Evolutionary conservation across 2,113 vertebrate genomes (phyloP).

Genomic region (Lycocorax pyrrhopterus): DNA sequence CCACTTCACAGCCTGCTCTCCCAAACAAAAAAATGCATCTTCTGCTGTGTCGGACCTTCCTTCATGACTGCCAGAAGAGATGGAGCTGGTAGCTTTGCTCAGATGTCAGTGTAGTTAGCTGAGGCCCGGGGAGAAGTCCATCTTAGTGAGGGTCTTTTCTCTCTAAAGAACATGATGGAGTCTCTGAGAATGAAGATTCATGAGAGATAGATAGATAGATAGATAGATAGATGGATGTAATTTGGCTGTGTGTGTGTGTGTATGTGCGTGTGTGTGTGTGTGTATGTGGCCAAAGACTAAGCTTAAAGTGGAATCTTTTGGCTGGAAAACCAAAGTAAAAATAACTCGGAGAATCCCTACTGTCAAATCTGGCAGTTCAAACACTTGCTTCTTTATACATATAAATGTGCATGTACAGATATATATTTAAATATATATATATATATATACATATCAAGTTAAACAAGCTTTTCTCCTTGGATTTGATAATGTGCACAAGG

Average conservation of each 20-base stretch:
- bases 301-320: neutral
- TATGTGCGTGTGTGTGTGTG: neutral
- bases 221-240: neutral
- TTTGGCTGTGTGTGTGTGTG: neutral
- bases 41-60: neutral
- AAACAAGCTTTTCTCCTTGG: neutral
- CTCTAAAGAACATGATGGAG: neutral
- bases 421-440: too few relatives aligned
- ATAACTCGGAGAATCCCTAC: neutral
- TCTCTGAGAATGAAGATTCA: neutral
- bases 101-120: neutral
- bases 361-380: neutral
- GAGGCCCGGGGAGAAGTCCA: neutral
- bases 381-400: neutral
- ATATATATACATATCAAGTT: neutral
- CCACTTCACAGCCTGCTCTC: neutral
- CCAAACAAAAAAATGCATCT: slow-evolving; percentile 1
- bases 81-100: neutral
- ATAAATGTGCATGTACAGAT: neutral
- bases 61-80: neutral
- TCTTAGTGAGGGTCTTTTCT: neutral
- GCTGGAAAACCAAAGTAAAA: neutral
- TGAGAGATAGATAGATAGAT: neutral
- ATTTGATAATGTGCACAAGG: neutral
- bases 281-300: neutral